phyloP scores from a whole-genome alignment of 2,888 invertebrate species.

The Beris chalybata region DNA sequence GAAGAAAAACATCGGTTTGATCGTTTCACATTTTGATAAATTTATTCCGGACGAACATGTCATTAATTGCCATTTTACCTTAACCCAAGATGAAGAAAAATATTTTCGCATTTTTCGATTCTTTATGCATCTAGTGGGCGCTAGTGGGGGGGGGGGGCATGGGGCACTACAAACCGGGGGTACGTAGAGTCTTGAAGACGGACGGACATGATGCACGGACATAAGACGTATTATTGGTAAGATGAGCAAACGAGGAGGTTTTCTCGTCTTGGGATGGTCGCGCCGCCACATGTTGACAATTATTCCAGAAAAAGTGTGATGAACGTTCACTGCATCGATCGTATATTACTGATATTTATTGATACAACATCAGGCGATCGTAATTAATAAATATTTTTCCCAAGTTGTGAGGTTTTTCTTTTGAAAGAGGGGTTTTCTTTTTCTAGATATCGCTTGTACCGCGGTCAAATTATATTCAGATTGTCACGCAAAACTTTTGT shows the following conservation, averaged over 20 bases:
- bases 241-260: conserved; percentile 32
- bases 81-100: conserved; percentile 19
- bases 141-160: too few species aligned
- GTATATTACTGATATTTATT: conserved; percentile 30
- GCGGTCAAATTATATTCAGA: too few species aligned
- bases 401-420: too few species aligned
- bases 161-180: neutral
- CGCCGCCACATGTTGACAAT: conserved; percentile 32
- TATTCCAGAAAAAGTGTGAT: conserved; percentile 33
- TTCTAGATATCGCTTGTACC: too few species aligned
- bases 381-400: conserved; percentile 32
- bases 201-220: conserved; percentile 16
- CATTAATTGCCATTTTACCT: conserved; percentile 40
- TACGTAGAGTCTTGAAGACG: neutral
- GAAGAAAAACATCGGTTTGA: conserved; percentile 10
- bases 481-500: too few species aligned
- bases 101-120: conserved; percentile 28
- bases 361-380: conserved; percentile 30
- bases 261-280: conserved; percentile 26
- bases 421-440: too few species aligned
- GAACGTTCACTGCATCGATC: conserved; percentile 27
- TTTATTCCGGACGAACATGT: conserved; percentile 40
- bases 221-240: conserved; percentile 24
- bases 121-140: conserved; percentile 25
- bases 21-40: conserved; percentile 37